Conservation (phyloP, 2,888 invertebrate species). For the Luperina nickerlii region DNA sequence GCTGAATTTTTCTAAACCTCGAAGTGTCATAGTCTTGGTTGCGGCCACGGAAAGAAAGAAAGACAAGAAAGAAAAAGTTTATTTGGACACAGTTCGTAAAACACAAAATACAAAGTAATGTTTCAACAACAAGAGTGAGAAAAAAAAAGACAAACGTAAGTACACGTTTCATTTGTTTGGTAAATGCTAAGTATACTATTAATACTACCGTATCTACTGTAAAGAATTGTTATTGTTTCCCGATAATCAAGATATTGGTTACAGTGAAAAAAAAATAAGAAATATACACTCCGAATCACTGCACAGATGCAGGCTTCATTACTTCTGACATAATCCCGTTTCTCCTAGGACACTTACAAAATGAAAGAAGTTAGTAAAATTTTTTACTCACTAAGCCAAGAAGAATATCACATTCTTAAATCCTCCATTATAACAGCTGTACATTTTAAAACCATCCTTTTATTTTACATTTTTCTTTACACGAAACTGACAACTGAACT, state of each 20-base stretch:
- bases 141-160: no score
- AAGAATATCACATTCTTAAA: background rate
- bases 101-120: no score
- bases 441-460: conserved; percentile 45
- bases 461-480: conserved; percentile 56
- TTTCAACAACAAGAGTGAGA: no score
- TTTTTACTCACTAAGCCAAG: background rate
- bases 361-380: background rate
- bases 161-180: no score
- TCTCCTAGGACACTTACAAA: background rate
- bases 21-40: no score
- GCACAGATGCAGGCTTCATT: background rate
- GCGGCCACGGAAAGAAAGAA: no score
- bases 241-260: background rate
- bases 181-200: no score
- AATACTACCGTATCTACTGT: background rate
- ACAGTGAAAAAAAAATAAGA: background rate
- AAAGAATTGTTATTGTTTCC: background rate
- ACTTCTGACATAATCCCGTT: background rate
- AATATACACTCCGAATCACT: background rate
- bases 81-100: no score
- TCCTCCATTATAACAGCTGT: conserved; percentile 2
- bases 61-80: no score
- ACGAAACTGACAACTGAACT: conserved; percentile 67
- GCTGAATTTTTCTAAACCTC: no score